Evolutionary conservation across 2,888 invertebrate species (phyloP).

Genomic region (Teinopalpus imperialis): DNA sequence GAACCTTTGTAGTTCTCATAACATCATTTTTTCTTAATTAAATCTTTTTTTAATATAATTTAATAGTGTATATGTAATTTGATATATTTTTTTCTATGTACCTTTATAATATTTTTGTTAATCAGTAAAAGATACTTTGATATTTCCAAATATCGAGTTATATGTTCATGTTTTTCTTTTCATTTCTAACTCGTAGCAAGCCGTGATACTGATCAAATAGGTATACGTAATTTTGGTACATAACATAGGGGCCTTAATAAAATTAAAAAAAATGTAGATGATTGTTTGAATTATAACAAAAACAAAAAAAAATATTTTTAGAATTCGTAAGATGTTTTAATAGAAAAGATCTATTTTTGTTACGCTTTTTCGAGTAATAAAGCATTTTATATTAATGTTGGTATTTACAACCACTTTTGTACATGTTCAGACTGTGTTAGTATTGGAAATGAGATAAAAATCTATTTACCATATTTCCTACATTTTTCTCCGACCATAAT

Average conservation of each 20-base stretch:
- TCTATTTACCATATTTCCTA: no score
- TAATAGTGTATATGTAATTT: no score
- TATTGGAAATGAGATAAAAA: conserved; percentile 14
- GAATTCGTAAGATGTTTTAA: conserved; percentile 58
- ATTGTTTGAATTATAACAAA: conserved; percentile 54
- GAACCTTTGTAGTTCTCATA: no score
- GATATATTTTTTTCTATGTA: no score
- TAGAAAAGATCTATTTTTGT: conserved; percentile 75
- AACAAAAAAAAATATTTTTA: conserved; percentile 59
- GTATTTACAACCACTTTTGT: conserved; percentile 35
- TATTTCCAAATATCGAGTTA: no score
- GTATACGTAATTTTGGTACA: conserved; percentile 72
- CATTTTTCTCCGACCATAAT: no score
- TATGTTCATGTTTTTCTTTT: conserved; percentile 2
- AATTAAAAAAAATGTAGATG: conserved; percentile 41
- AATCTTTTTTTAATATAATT: no score
- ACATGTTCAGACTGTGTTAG: conserved; percentile 23
- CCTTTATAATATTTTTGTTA: no score
- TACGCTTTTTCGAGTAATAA: conserved; percentile 65
- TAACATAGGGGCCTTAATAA: conserved; percentile 70
- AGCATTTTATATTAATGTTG: conserved; percentile 55
- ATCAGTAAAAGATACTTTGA: no score
- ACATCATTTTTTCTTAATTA: no score
- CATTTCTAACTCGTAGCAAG: conserved; percentile 46
- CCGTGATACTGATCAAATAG: conserved; percentile 52